A percentile compares a stretch with the other conserved stretches of the same genome.
Evolutionary conservation across 2,888 invertebrate species (phyloP).

Genomic region (Chymomyza amoena): DNA sequence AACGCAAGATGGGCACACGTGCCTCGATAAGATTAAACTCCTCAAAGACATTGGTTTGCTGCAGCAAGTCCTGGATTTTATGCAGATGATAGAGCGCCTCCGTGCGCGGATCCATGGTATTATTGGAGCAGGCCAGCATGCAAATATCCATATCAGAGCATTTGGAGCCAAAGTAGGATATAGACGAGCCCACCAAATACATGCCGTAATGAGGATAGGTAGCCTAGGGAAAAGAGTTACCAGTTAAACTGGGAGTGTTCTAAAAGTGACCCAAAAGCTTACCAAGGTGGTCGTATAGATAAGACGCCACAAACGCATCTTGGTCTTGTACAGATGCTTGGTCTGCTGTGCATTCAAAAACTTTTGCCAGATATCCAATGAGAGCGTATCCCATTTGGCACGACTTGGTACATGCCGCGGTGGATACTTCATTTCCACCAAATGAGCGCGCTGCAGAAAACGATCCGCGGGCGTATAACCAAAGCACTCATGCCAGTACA

Average conservation of each 20-base stretch:
- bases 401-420: conserved; percentile 83
- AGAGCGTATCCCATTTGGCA: conserved; percentile 84
- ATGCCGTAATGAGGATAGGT: conserved; percentile 86
- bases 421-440: conserved; percentile 83
- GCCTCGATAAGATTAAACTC: conserved; percentile 88
- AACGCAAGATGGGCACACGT: conserved; percentile 97
- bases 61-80: conserved; percentile 71
- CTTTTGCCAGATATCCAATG: conserved; percentile 88
- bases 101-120: conserved; percentile 83
- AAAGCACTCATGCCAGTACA: conserved; percentile 70
- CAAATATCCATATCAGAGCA: conserved; percentile 98
- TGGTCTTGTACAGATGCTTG: conserved; percentile 87
- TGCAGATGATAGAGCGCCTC: conserved; percentile 82
- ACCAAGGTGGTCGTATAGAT: conserved; percentile 88
- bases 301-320: conserved; percentile 91
- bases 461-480: conserved; percentile 82
- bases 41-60: conserved; percentile 74
- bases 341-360: conserved; percentile 89
- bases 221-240: conserved; percentile 48
- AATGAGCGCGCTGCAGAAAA: conserved; percentile 83
- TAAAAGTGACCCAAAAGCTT: conserved; percentile 33
- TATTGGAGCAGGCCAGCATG: conserved; percentile 83
- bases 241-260: not conserved
- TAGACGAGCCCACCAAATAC: conserved; percentile 97
- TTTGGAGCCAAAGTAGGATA: conserved; percentile 96